Evolutionary conservation across 2,888 invertebrate genomes (phyloP).

Genomic region (Crepidodera aurea): DNA sequence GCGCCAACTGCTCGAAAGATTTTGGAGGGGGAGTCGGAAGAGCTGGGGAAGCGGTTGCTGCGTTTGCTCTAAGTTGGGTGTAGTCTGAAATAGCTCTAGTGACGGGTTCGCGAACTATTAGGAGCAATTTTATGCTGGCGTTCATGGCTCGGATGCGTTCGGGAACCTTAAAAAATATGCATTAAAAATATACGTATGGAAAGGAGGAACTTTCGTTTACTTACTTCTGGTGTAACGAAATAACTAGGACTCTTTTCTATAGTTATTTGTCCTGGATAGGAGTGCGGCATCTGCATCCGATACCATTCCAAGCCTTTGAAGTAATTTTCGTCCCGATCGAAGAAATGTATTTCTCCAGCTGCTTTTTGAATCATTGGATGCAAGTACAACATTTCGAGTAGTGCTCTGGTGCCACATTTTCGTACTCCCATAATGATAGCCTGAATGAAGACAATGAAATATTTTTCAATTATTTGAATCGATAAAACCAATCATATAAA

Average conservation of each 20-base stretch:
- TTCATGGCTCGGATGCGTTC: slow-evolving; percentile 95
- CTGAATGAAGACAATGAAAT: slow-evolving; percentile 46
- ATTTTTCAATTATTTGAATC: too few relatives aligned
- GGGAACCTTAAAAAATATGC: slow-evolving; percentile 87
- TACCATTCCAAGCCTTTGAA: slow-evolving; percentile 95
- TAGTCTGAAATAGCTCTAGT: slow-evolving; percentile 96
- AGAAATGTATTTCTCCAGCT: slow-evolving; percentile 95
- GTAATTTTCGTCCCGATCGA: slow-evolving; percentile 94
- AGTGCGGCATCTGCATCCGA: slow-evolving; percentile 91
- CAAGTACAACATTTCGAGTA: slow-evolving; percentile 94
- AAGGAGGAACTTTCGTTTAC: too few relatives aligned
- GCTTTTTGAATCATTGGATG: slow-evolving; percentile 94
- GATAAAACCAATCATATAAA: too few relatives aligned
- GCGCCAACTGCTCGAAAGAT: slow-evolving; percentile 82
- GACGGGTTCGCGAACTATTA: slow-evolving; percentile 96
- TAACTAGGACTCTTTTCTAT: slow-evolving; percentile 98
- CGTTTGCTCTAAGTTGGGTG: slow-evolving; percentile 87
- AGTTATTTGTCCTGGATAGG: slow-evolving; percentile 90
- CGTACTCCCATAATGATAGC: slow-evolving; percentile 94
- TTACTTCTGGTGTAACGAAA: slow-evolving; percentile 93
- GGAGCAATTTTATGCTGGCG: slow-evolving; percentile 85
- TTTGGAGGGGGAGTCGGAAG: slow-evolving; percentile 60
- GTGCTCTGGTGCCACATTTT: slow-evolving; percentile 95
- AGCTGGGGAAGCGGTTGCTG: slow-evolving; percentile 75
- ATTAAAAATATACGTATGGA: too few relatives aligned